Evolutionary conservation across 2,797 vertebrate species (phyloP).

Genomic region (Lacerta agilis): DNA sequence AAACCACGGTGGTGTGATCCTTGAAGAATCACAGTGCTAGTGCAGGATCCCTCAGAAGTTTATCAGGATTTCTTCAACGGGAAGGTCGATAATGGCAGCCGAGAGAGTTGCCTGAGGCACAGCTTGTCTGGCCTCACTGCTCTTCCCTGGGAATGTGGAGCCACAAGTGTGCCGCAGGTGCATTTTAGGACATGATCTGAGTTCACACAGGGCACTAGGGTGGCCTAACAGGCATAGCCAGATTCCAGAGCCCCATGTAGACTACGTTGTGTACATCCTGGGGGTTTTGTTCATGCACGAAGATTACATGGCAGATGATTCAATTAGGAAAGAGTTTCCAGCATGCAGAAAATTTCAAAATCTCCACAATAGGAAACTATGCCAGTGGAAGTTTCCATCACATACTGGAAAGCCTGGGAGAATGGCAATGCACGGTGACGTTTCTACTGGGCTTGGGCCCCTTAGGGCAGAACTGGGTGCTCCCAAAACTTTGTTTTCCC

Average conservation of each 20-base stretch:
- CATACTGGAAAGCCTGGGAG: not conserved
- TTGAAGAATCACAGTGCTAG: not conserved
- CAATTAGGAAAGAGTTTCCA: not conserved
- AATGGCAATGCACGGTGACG: not conserved
- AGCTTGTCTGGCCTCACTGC: not conserved
- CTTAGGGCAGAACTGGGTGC: not conserved
- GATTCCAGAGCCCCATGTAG: not conserved
- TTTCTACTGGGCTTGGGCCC: not conserved
- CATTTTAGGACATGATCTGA: not conserved
- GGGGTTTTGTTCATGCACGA: not conserved
- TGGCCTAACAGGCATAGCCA: not conserved
- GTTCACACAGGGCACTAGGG: not conserved
- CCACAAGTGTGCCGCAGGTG: not conserved
- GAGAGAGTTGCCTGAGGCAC: not conserved
- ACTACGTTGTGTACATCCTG: not conserved
- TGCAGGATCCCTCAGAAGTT: not conserved
- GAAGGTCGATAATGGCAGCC: not conserved
- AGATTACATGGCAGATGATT: not conserved
- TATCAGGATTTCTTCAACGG: not conserved
- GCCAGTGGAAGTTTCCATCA: slow-evolving; percentile 9
- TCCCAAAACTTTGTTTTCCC: not conserved
- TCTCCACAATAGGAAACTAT: not conserved
- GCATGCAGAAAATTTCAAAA: slow-evolving; percentile 1
- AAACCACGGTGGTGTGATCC: not conserved
- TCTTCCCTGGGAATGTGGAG: not conserved